Conservation (phyloP, 2,888 invertebrate genomes). For the Cynaeus angustus region DNA sequence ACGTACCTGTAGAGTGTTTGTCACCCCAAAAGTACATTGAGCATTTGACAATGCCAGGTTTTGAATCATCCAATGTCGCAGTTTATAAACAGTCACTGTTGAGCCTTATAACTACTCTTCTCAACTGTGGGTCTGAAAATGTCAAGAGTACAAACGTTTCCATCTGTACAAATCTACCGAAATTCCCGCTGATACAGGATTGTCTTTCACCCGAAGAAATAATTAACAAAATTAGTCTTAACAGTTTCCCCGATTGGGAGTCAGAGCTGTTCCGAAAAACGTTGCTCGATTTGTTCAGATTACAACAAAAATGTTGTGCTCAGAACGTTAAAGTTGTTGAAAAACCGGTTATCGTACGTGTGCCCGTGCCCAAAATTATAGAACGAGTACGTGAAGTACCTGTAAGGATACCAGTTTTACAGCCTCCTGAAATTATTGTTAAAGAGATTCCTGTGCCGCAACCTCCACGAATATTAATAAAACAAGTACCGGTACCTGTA, state of each 20-base stretch:
- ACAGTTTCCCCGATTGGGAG: slow-evolving; percentile 7
- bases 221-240: slow-evolving; percentile 14
- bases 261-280: slow-evolving; percentile 9
- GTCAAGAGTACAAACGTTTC: background rate
- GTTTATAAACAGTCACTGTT: slow-evolving; percentile 1
- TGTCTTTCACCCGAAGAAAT: slow-evolving; percentile 21
- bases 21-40: background rate
- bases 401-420: slow-evolving; percentile 11
- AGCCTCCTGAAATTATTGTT: slow-evolving; percentile 35
- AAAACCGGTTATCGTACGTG: slow-evolving; percentile 13
- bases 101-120: background rate
- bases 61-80: background rate
- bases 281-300: slow-evolving; percentile 17
- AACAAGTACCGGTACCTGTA: slow-evolving; percentile 18
- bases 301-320: slow-evolving; percentile 14
- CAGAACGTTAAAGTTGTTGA: slow-evolving; percentile 1
- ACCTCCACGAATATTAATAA: slow-evolving; percentile 43
- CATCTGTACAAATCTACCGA: slow-evolving; percentile 15
- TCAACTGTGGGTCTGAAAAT: background rate
- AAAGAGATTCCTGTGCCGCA: slow-evolving; percentile 38
- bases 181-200: slow-evolving; percentile 9
- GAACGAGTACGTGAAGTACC: slow-evolving; percentile 4
- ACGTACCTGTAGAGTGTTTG: background rate
- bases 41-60: background rate
- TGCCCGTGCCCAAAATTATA: slow-evolving; percentile 21